Conservation (phyloP, 2,888 invertebrate species). For the Coremacera marginata region DNA sequence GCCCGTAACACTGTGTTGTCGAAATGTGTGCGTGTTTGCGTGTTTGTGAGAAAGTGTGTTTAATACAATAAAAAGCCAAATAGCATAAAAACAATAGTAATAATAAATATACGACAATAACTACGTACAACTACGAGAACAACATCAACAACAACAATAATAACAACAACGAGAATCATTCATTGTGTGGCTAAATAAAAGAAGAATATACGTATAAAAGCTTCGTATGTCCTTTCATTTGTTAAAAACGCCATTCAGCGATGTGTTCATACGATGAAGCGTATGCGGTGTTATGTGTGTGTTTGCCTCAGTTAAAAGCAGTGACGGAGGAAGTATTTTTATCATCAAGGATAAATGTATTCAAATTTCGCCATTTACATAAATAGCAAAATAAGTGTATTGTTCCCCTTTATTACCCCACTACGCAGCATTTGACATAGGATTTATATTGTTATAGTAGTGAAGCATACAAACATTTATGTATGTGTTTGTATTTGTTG, state of each 20-base stretch:
- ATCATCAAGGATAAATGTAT: too few relatives aligned
- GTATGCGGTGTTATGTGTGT: neutral
- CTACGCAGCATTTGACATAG: too few relatives aligned
- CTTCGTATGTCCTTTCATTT: slow-evolving; percentile 1
- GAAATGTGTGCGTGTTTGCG: slow-evolving; percentile 1
- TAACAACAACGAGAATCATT: slow-evolving; percentile 10
- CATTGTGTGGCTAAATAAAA: slow-evolving; percentile 18
- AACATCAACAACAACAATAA: slow-evolving; percentile 54
- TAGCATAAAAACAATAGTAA: slow-evolving; percentile 28
- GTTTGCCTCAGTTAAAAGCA: too few relatives aligned
- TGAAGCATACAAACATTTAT: neutral
- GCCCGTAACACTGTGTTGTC: neutral
- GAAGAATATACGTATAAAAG: neutral
- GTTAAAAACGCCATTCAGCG: slow-evolving; percentile 11
- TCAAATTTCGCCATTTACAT: too few relatives aligned
- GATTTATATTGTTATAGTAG: neutral
- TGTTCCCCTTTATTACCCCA: too few relatives aligned
- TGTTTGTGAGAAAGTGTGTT: slow-evolving; percentile 13
- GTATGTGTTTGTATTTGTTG: neutral
- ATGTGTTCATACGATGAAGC: neutral
- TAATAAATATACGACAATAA: slow-evolving; percentile 50
- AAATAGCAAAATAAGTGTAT: too few relatives aligned
- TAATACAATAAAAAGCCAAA: slow-evolving; percentile 32
- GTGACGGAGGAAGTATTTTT: too few relatives aligned
- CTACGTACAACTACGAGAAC: slow-evolving; percentile 47